Conservation (phyloP, 2,888 invertebrate species). For the Deroplatys truncata region DNA sequence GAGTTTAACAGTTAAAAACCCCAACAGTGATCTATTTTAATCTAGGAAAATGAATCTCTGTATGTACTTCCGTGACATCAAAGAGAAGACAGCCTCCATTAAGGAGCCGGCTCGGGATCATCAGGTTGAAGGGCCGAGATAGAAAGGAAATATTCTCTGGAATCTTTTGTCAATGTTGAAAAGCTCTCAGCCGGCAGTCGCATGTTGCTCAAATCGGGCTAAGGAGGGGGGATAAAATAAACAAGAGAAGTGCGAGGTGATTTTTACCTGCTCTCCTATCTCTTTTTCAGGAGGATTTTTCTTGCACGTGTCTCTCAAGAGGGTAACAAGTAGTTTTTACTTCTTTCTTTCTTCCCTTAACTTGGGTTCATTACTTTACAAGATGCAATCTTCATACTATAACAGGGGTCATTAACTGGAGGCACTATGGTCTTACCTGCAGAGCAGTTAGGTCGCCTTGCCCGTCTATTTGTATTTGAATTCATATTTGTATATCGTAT, state of each 20-base stretch:
- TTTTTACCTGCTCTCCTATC: background rate
- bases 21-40: background rate
- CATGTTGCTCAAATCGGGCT: background rate
- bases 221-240: too few species aligned
- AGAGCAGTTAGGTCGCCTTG: too few species aligned
- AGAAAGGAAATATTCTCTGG: background rate
- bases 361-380: too few species aligned
- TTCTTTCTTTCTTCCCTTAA: background rate
- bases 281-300: background rate
- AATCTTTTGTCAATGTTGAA: background rate
- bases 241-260: background rate
- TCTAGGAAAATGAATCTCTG: conserved; percentile 6
- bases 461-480: too few species aligned
- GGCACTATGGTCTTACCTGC: too few species aligned
- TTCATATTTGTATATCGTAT: too few species aligned
- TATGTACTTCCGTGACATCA: background rate
- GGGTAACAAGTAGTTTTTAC: background rate
- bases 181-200: background rate
- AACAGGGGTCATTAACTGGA: too few species aligned
- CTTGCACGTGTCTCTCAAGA: background rate
- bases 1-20: background rate
- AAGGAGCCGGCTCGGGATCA: background rate
- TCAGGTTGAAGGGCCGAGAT: background rate
- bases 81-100: background rate
- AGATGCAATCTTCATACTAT: too few species aligned